Percentiles rank a stretch among this genome's conserved stretches.
Conservation (phyloP, 2,888 invertebrate genomes). For the Tinea trinotella region DNA sequence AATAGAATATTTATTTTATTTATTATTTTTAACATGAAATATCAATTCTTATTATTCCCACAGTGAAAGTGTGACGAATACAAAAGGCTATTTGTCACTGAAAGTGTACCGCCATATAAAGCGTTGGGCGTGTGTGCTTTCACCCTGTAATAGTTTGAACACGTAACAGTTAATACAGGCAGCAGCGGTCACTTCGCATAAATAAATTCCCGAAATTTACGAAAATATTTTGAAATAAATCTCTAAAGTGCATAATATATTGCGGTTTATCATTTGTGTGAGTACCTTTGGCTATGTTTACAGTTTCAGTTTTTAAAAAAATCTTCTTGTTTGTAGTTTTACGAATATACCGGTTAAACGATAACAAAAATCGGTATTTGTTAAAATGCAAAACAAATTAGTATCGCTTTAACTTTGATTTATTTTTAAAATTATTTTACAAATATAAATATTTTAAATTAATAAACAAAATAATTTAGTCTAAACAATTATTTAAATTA, state of each 20-base stretch:
- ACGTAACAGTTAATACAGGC: slow-evolving; percentile 21
- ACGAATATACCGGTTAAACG: too few species aligned
- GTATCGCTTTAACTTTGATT: too few species aligned
- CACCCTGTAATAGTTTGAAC: slow-evolving; percentile 34
- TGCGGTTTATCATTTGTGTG: too few species aligned
- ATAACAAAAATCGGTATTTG: too few species aligned
- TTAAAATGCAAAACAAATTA: too few species aligned
- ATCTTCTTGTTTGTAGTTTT: too few species aligned
- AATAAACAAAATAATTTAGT: not conserved
- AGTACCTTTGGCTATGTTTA: too few species aligned
- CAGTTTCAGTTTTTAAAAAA: too few species aligned
- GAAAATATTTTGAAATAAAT: too few species aligned
- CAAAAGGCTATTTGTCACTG: slow-evolving; percentile 1
- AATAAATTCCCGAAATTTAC: not conserved
- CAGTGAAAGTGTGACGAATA: not conserved
- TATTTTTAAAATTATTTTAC: too few species aligned
- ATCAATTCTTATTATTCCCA: not conserved
- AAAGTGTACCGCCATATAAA: slow-evolving; percentile 38
- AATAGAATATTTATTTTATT: too few species aligned
- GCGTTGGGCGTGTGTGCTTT: slow-evolving; percentile 36
- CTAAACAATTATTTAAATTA: not conserved
- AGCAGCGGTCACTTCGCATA: not conserved
- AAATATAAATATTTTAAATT: not conserved
- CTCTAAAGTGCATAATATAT: too few species aligned
- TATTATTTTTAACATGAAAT: not conserved